phyloP scores from a whole-genome alignment of 35 echinoderm and acorn worm genomes.

The Holothuria glaberrima region DNA sequence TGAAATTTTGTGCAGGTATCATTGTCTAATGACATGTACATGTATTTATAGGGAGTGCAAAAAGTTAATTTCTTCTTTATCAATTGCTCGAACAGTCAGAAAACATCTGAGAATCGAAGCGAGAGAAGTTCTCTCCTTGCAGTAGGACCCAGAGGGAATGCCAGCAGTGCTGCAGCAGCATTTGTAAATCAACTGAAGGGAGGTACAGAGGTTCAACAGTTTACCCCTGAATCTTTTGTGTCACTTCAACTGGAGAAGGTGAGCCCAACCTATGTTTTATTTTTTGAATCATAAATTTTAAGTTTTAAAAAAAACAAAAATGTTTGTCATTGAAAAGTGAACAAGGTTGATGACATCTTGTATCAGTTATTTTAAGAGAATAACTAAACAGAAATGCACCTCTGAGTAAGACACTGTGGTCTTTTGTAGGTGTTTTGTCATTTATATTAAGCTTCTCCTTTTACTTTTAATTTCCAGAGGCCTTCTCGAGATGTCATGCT shows the following conservation, averaged over 20 bases:
- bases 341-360: too few species aligned
- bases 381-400: too few species aligned
- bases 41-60: too few species aligned
- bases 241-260: constrained; percentile 98
- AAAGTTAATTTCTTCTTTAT: too few species aligned
- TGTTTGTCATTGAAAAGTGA: too few species aligned
- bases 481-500: constrained; percentile 93
- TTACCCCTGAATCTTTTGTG: constrained; percentile 89
- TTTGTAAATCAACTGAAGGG: constrained; percentile 85
- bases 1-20: too few species aligned
- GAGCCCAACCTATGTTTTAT: too few species aligned
- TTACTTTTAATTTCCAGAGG: constrained; percentile 45
- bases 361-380: too few species aligned
- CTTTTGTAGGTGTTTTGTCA: too few species aligned
- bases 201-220: constrained; percentile 60
- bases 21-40: too few species aligned
- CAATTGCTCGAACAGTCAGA: not conserved
- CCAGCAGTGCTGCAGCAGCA: not conserved
- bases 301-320: not conserved
- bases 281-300: not conserved
- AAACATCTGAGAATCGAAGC: constrained; percentile 2
- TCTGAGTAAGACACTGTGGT: too few species aligned
- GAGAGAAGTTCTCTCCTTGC: constrained; percentile 13
- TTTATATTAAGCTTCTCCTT: too few species aligned
- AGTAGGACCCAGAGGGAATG: not conserved